Percentiles rank a stretch among this genome's conserved stretches.
phyloP scores from a whole-genome alignment of 1,140 invertebrate genomes.

The Adoxophyes honmai region DNA sequence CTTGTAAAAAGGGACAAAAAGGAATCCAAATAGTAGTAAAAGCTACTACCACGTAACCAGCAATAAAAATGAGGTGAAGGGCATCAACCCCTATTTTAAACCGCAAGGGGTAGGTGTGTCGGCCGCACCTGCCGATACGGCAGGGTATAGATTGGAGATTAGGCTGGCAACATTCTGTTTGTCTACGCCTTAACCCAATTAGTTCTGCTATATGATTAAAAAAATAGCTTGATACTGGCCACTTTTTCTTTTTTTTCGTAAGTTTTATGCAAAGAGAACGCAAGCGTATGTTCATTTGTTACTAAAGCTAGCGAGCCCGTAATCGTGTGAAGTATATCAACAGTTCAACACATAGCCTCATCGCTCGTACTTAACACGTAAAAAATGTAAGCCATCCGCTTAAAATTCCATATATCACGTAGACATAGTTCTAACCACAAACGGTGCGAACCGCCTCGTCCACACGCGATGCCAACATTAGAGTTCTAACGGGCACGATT shows the following conservation, averaged over 20 bases:
- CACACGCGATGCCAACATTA: slow-evolving; percentile 11
- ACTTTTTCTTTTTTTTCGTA: too few relatives aligned
- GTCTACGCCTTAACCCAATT: background rate
- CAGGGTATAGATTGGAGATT: background rate
- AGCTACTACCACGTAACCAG: too few relatives aligned
- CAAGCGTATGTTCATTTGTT: too few relatives aligned
- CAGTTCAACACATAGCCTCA: too few relatives aligned
- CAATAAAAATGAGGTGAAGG: background rate
- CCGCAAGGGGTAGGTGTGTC: background rate
- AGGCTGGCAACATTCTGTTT: background rate
- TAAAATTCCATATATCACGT: background rate
- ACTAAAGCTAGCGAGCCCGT: too few relatives aligned
- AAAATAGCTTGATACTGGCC: too few relatives aligned
- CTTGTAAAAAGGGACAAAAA: too few relatives aligned
- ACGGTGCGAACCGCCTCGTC: background rate
- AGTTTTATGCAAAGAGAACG: too few relatives aligned
- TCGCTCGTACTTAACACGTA: background rate
- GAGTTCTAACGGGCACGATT: slow-evolving; percentile 1
- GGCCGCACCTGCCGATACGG: background rate
- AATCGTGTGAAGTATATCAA: too few relatives aligned
- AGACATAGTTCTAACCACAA: background rate
- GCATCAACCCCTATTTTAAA: background rate
- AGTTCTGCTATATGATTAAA: too few relatives aligned
- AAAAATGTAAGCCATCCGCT: background rate
- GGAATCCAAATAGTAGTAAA: too few relatives aligned